Percentiles rank a stretch among this genome's conserved stretches.
Evolutionary conservation across 2,113 vertebrate genomes (phyloP).

Genomic region (Okapia johnstoni): DNA sequence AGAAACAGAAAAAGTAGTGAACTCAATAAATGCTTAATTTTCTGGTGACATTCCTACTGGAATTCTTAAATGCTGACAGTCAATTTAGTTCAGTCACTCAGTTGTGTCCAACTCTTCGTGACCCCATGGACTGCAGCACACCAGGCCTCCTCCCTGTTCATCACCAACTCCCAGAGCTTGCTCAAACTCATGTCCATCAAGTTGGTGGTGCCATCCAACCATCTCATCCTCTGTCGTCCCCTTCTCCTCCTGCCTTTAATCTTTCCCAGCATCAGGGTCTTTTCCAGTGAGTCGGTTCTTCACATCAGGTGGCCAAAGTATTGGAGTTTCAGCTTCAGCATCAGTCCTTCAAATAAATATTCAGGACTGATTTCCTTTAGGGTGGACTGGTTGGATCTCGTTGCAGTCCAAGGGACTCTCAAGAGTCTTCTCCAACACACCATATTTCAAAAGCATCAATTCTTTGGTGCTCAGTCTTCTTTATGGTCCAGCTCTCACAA

Average conservation of each 20-base stretch:
- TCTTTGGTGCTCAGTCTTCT: background rate
- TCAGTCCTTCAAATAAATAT: background rate
- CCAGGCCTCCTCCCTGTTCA: background rate
- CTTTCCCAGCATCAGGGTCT: background rate
- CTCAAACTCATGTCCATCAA: background rate
- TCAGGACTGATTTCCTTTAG: background rate
- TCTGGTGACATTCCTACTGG: background rate
- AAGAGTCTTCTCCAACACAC: background rate
- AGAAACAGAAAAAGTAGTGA: background rate
- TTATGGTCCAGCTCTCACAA: background rate
- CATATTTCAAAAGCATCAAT: background rate
- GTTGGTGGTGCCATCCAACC: background rate
- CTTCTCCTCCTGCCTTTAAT: background rate
- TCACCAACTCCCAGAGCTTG: background rate
- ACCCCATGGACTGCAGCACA: background rate
- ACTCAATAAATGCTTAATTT: background rate
- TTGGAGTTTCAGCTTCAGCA: background rate
- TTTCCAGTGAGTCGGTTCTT: background rate
- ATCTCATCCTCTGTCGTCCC: background rate
- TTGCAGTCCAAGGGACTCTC: background rate
- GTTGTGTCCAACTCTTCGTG: rapidly evolving
- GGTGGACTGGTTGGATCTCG: background rate
- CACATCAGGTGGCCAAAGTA: background rate
- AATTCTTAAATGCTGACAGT: background rate
- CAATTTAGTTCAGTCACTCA: background rate